Conservation (phyloP, 1,140 invertebrate species). For the Rhagoletis pomonella region DNA sequence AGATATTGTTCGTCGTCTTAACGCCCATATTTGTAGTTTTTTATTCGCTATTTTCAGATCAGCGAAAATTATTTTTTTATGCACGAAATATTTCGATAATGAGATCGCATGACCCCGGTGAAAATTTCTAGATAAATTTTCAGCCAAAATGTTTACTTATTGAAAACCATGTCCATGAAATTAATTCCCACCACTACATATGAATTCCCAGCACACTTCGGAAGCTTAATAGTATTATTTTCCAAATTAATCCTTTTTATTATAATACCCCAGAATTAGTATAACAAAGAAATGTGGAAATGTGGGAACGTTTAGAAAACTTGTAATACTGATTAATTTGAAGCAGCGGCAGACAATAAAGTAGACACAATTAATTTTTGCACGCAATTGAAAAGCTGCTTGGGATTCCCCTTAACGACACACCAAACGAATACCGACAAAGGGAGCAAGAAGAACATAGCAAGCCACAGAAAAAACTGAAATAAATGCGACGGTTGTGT, state of each 20-base stretch:
- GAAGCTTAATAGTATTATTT: background rate
- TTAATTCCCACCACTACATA: background rate
- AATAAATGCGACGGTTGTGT: slow-evolving; percentile 5
- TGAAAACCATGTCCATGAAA: background rate
- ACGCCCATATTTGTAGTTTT: no score
- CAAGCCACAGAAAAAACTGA: background rate
- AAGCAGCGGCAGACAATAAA: slow-evolving; percentile 7
- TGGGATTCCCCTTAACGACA: background rate
- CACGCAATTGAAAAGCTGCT: slow-evolving; percentile 7
- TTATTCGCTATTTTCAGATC: no score
- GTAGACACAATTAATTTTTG: slow-evolving; percentile 42
- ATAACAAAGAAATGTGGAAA: background rate
- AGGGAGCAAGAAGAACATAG: background rate
- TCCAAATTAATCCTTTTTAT: slow-evolving; percentile 8
- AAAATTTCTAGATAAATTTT: no score
- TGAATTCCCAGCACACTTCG: background rate
- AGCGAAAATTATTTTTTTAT: no score
- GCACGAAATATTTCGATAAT: no score
- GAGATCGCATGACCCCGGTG: no score
- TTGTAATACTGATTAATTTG: slow-evolving; percentile 43
- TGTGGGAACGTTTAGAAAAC: background rate
- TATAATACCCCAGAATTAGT: slow-evolving; percentile 13
- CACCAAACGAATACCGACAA: background rate
- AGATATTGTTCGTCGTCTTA: no score
- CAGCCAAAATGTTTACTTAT: no score